Percentiles rank a stretch among this genome's conserved stretches.
Conservation (phyloP, 2,113 vertebrate species). For the Copsychus sechellarum region DNA sequence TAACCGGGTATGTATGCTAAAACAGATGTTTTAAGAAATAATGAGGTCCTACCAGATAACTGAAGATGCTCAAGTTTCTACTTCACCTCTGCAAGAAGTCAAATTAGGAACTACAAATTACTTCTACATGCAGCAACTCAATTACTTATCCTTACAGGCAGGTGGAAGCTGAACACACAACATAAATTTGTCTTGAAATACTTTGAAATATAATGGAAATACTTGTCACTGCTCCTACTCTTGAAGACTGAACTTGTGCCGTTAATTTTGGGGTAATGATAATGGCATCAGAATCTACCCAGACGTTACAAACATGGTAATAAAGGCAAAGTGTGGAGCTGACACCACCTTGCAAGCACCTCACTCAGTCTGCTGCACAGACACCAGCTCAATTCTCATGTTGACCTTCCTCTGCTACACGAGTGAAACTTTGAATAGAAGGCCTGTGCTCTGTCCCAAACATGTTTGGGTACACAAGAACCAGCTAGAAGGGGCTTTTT, state of each 20-base stretch:
- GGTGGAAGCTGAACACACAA: not conserved
- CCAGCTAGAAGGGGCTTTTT: not conserved
- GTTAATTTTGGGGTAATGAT: not conserved
- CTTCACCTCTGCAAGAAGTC: not conserved
- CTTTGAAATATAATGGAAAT: not conserved
- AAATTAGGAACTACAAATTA: not conserved
- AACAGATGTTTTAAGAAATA: not conserved
- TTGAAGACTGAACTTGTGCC: not conserved
- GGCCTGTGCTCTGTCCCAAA: not conserved
- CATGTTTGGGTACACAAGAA: not conserved
- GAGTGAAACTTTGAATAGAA: not conserved
- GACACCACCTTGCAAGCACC: not conserved
- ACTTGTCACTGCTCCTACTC: not conserved
- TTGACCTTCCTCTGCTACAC: not conserved
- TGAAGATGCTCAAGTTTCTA: not conserved
- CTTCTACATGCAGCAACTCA: not conserved
- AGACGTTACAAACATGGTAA: not conserved
- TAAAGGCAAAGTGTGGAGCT: not conserved
- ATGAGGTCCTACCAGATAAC: not conserved
- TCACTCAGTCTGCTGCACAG: not conserved
- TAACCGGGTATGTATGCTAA: not conserved
- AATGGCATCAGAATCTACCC: not conserved
- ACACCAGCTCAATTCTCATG: not conserved
- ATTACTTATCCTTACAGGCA: not conserved
- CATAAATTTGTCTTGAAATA: not conserved